These are phyloP conservation scores for Myotis pilosus DNA, from an alignment of 2,797 vertebrate genomes.

Conservation along the genomic window DNA sequence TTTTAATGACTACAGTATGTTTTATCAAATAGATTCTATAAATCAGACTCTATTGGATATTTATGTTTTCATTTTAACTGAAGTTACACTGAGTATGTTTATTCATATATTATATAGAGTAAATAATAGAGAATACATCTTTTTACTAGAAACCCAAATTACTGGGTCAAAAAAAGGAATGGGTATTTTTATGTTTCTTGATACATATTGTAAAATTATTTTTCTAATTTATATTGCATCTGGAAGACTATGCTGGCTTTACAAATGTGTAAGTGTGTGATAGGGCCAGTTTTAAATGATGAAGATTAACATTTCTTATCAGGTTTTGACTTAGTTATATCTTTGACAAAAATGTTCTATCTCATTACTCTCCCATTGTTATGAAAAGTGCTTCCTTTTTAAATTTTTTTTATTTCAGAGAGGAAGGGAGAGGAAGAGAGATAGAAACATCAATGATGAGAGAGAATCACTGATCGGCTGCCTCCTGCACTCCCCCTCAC, in stretches of 20 bases:
- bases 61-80: slow-evolving; percentile 46
- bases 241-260: slow-evolving; percentile 7
- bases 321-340: slow-evolving; percentile 43
- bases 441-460: too few species aligned
- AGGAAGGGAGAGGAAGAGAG: too few species aligned
- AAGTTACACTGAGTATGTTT: slow-evolving; percentile 18
- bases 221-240: slow-evolving; percentile 38
- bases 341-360: slow-evolving; percentile 10
- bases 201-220: slow-evolving; percentile 28
- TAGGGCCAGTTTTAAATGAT: slow-evolving; percentile 34
- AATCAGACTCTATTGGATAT: background rate
- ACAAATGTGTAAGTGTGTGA: background rate
- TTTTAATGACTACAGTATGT: background rate
- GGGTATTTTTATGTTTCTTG: slow-evolving; percentile 27
- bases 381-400: slow-evolving; percentile 4
- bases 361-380: slow-evolving; percentile 26
- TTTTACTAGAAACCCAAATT: slow-evolving; percentile 16
- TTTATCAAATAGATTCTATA: slow-evolving; percentile 18
- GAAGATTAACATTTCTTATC: slow-evolving; percentile 34
- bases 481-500: too few species aligned
- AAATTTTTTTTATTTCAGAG: background rate
- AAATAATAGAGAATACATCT: background rate
- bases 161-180: slow-evolving; percentile 32
- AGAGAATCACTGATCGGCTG: too few species aligned
- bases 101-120: background rate